phyloP scores from a whole-genome alignment of 2,888 invertebrate genomes.

The Sphinx pinastri region DNA sequence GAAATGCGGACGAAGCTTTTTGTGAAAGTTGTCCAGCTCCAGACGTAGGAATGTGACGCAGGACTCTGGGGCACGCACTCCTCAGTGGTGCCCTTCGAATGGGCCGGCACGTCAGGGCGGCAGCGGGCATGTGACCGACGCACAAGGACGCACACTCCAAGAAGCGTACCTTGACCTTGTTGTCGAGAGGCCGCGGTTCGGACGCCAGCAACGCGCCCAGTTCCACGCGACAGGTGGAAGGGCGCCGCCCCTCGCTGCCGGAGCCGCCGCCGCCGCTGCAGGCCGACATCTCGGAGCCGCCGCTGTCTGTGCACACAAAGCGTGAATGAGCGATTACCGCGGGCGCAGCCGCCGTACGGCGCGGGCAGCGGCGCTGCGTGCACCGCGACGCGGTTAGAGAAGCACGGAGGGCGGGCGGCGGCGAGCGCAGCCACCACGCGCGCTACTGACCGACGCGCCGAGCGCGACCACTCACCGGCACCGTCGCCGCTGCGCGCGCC shows the following conservation, averaged over 20 bases:
- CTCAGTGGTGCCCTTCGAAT: neutral
- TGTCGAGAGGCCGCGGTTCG: slow-evolving; percentile 87
- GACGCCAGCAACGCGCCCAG: slow-evolving; percentile 86
- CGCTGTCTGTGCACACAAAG: slow-evolving; percentile 65
- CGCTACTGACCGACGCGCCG: slow-evolving; percentile 40
- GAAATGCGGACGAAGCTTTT: neutral
- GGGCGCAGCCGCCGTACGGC: slow-evolving; percentile 54
- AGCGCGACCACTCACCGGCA: slow-evolving; percentile 65
- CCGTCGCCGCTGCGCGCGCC: slow-evolving; percentile 71
- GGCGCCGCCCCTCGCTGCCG: slow-evolving; percentile 60
- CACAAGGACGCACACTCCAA: neutral
- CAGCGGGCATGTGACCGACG: neutral
- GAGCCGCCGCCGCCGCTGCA: slow-evolving; percentile 66
- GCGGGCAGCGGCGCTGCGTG: slow-evolving; percentile 49
- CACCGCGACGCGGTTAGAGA: slow-evolving; percentile 54
- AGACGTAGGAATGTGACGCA: neutral
- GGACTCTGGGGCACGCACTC: neutral
- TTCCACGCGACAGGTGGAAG: slow-evolving; percentile 83
- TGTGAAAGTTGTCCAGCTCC: neutral
- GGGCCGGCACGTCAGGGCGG: neutral
- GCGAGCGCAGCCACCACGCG: slow-evolving; percentile 25
- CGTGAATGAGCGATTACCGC: slow-evolving; percentile 50
- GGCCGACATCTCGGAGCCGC: slow-evolving; percentile 73
- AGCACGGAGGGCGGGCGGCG: slow-evolving; percentile 48
- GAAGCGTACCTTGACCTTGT: slow-evolving; percentile 88